Evolutionary conservation across 1,140 invertebrate genomes (phyloP).

Genomic region (Drosophila takahashii): DNA sequence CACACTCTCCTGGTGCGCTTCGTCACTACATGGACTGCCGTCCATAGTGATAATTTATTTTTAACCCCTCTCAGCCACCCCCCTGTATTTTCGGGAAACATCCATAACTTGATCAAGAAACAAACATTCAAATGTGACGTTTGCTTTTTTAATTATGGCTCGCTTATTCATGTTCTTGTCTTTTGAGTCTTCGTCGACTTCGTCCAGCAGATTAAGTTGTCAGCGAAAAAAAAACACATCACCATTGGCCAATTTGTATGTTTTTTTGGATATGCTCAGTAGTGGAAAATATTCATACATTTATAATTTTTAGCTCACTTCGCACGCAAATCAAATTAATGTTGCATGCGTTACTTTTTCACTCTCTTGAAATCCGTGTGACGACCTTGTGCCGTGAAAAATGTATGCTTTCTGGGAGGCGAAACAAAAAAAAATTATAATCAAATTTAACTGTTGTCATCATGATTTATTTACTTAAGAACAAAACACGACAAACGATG

Average conservation of each 20-base stretch:
- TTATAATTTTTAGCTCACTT: conserved; percentile 47
- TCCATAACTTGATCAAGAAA: conserved; percentile 20
- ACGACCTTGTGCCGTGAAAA: conserved; percentile 75
- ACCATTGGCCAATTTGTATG: conserved; percentile 65
- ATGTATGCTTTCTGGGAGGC: conserved; percentile 53
- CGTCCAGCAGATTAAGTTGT: conserved; percentile 68
- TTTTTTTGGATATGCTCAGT: conserved; percentile 21
- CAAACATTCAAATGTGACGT: conserved; percentile 68
- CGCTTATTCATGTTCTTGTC: conserved; percentile 71
- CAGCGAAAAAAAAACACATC: conserved; percentile 50
- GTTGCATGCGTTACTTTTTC: conserved; percentile 73
- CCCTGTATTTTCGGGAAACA: conserved; percentile 15
- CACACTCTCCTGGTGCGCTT: no score
- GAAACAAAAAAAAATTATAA: conserved; percentile 58
- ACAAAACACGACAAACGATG: conserved; percentile 63
- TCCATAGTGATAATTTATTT: no score
- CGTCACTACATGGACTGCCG: no score
- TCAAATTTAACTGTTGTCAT: conserved; percentile 82
- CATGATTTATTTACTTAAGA: conserved; percentile 75
- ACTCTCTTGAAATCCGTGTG: conserved; percentile 28
- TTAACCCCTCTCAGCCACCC: conserved; percentile 10
- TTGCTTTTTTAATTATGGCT: conserved; percentile 75
- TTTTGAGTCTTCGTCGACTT: conserved; percentile 21
- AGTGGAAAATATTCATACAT: conserved; percentile 21
- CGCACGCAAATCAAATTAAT: conserved; percentile 83